These are phyloP conservation scores for Arothron firmamentum DNA, from an alignment of 2,113 vertebrate genomes.

Conservation along the genomic window DNA sequence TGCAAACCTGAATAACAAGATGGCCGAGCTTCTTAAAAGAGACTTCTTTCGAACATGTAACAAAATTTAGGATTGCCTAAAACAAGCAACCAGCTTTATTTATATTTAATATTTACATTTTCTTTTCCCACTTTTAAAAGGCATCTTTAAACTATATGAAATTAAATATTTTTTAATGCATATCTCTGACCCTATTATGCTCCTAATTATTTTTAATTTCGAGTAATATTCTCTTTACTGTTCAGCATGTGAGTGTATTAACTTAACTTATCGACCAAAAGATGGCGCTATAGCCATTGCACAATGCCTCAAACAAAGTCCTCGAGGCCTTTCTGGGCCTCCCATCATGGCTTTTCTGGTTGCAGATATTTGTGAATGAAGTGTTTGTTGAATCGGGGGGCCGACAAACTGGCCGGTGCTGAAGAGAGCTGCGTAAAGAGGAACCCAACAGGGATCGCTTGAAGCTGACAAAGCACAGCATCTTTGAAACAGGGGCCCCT, in stretches of 20 bases:
- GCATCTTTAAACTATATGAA: no score
- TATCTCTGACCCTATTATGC: no score
- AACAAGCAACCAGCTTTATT: no score
- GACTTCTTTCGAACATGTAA: not conserved
- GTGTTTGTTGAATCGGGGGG: not conserved
- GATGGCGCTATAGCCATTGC: slow-evolving; percentile 66
- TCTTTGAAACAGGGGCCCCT: slow-evolving; percentile 5
- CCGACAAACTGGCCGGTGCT: slow-evolving; percentile 2
- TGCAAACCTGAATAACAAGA: slow-evolving; percentile 62
- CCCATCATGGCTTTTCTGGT: slow-evolving; percentile 11
- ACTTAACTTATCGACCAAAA: slow-evolving; percentile 47
- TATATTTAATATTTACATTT: not conserved
- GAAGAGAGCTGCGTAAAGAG: slow-evolving; percentile 13
- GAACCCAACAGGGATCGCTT: slow-evolving; percentile 17
- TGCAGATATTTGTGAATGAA: slow-evolving; percentile 31
- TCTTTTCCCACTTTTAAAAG: not conserved
- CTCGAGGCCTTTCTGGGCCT: slow-evolving; percentile 11
- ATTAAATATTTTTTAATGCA: not conserved
- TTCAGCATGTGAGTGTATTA: no score
- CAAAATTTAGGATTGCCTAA: not conserved
- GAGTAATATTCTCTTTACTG: no score
- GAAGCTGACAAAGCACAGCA: slow-evolving; percentile 9
- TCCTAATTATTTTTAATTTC: not conserved
- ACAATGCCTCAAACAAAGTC: slow-evolving; percentile 3
- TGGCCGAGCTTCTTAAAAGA: slow-evolving; percentile 39